Percentiles rank a stretch among this genome's conserved stretches.
Evolutionary conservation across 2,113 vertebrate species (phyloP).

Genomic region (Callospermophilus lateralis): DNA sequence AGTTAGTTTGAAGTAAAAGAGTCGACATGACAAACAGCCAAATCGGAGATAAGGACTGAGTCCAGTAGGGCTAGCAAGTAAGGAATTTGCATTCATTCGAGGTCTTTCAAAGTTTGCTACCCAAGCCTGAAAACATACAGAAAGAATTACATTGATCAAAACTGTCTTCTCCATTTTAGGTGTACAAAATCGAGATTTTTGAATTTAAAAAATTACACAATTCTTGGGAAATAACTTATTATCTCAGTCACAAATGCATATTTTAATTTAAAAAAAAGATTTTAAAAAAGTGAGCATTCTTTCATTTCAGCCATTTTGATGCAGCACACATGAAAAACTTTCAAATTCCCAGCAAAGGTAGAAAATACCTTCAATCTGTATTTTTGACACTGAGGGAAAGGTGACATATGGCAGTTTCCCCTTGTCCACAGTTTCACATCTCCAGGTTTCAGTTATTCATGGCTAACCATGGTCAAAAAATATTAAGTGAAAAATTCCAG

Average conservation of each 20-base stretch:
- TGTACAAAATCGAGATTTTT: background rate
- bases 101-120: slow-evolving; percentile 98
- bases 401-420: background rate
- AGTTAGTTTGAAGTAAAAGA: slow-evolving; percentile 97
- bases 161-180: background rate
- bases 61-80: slow-evolving; percentile 96
- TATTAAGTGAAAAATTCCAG: background rate
- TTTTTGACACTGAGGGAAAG: background rate
- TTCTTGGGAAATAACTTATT: background rate
- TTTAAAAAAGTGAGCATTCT: background rate
- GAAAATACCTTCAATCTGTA: background rate
- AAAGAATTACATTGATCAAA: background rate
- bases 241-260: background rate
- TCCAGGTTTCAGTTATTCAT: background rate
- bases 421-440: background rate
- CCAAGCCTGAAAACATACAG: slow-evolving; percentile 91
- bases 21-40: slow-evolving; percentile 96
- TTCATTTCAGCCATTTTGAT: background rate
- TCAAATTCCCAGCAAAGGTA: background rate
- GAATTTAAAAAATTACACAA: background rate
- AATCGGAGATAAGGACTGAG: slow-evolving; percentile 97
- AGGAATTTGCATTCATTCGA: slow-evolving; percentile 96
- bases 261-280: slow-evolving; percentile 22
- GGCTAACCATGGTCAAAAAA: background rate
- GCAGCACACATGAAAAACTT: background rate